Percentiles rank a stretch among this genome's conserved stretches.
phyloP scores from a whole-genome alignment of 1,140 invertebrate species.

The Cotesia typhae region DNA sequence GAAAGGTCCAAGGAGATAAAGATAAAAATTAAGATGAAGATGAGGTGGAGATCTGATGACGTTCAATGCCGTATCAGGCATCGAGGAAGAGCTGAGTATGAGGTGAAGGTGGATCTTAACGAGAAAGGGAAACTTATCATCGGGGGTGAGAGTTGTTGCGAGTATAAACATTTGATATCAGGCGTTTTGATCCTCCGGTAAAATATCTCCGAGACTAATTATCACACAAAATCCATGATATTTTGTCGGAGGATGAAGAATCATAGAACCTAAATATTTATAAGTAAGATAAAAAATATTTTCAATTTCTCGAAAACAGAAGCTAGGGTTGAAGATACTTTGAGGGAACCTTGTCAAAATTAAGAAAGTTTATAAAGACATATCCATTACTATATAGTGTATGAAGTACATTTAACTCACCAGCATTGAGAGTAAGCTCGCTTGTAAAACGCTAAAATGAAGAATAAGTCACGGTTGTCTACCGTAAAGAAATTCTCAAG shows the following conservation, averaged over 20 bases:
- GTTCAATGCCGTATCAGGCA: constrained; percentile 8
- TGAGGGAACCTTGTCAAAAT: constrained; percentile 10
- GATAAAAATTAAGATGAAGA: constrained; percentile 22
- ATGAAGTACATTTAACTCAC: constrained; percentile 1
- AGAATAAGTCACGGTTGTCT: constrained; percentile 21
- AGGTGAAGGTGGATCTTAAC: constrained; percentile 15
- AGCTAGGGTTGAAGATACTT: neutral
- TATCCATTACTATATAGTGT: constrained; percentile 21
- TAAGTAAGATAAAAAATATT: no score
- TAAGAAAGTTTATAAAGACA: constrained; percentile 22
- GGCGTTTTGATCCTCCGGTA: no score
- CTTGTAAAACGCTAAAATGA: no score
- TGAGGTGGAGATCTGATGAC: constrained; percentile 28
- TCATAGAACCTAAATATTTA: no score
- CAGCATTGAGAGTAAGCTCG: no score
- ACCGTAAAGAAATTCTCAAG: constrained; percentile 7
- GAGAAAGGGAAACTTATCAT: constrained; percentile 35
- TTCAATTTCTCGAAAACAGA: no score
- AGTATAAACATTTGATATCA: constrained; percentile 29
- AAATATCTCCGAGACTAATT: no score
- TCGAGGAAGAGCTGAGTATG: neutral
- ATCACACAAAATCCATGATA: no score
- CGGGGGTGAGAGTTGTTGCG: constrained; percentile 43
- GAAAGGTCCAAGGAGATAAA: constrained; percentile 19
- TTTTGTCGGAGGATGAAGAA: no score